A percentile compares a stretch with the other conserved stretches of the same genome.
These are phyloP conservation scores for Noctuana brunneofusca DNA, from an alignment of 2,888 invertebrate species.

Conservation along the genomic window DNA sequence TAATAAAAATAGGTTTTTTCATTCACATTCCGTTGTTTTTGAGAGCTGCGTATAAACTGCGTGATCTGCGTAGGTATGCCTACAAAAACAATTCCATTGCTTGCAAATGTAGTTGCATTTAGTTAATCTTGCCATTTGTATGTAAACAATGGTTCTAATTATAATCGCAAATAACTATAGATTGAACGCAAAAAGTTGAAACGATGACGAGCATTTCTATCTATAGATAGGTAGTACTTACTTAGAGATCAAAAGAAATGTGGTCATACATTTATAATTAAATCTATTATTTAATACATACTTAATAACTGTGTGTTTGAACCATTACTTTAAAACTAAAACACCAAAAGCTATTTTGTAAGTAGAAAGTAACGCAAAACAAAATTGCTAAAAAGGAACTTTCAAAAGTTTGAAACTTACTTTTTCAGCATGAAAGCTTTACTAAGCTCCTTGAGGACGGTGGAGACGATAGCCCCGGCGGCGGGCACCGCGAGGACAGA, in stretches of 20 bases:
- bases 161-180: not conserved
- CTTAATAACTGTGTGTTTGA: not conserved
- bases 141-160: constrained; percentile 16
- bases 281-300: no score
- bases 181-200: constrained; percentile 10
- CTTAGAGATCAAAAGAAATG: not conserved
- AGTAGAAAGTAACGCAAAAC: not conserved
- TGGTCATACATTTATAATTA: not conserved
- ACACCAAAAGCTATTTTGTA: not conserved
- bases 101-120: not conserved
- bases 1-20: no score
- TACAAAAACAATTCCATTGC: not conserved
- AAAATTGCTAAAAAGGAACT: no score
- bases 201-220: not conserved
- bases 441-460: constrained; percentile 75
- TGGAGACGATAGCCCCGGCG: constrained; percentile 75
- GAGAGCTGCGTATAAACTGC: no score
- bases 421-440: constrained; percentile 79
- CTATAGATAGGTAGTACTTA: not conserved
- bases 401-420: constrained; percentile 53
- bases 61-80: no score
- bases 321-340: not conserved
- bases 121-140: constrained; percentile 9
- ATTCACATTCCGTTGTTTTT: no score
- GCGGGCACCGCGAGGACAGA: constrained; percentile 76